Base-by-base conservation (phyloP, 2,113 vertebrate species). In the Chinchilla lanigera region DNA sequence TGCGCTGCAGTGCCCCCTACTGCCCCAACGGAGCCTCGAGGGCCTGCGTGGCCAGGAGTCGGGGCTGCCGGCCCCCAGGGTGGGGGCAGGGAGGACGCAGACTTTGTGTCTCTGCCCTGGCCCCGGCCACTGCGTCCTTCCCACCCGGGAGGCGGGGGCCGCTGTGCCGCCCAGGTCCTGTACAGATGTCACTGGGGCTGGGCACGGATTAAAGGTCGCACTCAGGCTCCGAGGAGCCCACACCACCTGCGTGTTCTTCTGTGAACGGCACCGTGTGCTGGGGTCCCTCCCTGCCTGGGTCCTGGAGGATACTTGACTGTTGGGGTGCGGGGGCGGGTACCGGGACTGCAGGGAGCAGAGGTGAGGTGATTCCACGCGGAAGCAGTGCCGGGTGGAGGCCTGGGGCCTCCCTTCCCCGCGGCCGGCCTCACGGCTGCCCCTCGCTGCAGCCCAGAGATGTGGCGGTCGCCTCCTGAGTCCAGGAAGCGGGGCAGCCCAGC, bases 151-250 rank as follows among this genome's bases (percentile, higher is more conserved):
- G 50, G 30, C 0, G 20, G 63, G 63, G 89, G 61, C 65, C 50
- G 58, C 61, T 10, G 4, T 35, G 84, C 88, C 61, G 69, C 69
- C 89, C 85, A 81, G 33, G 97, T 96, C 94, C 88, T 98, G 96
- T 97, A 98, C 58, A 97, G 97, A 97, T 0, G 86, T 96, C 96
- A 95, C 93, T 28, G 77, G 94, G 97, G 81, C 22, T 91, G 10
- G 20, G 56, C 50, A 61, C 61, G 65, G 24, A 98, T 97, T 98
- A 98, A 98, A 98, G 92, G 94, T 63, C 60, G 73, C 14, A 61
- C 94, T 67, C 71, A 83, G 95, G 89, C 92, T 92, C 97, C 81
- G 17, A 1, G 67, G 97, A 97, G 97, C 97, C 97, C 96, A 89
- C 65, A 81, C 65, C 67, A 41, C 69, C 69, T 14, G 14, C 58